Evolutionary conservation across 2,113 vertebrate species (phyloP).

Genomic region (Diadophis punctatus): DNA sequence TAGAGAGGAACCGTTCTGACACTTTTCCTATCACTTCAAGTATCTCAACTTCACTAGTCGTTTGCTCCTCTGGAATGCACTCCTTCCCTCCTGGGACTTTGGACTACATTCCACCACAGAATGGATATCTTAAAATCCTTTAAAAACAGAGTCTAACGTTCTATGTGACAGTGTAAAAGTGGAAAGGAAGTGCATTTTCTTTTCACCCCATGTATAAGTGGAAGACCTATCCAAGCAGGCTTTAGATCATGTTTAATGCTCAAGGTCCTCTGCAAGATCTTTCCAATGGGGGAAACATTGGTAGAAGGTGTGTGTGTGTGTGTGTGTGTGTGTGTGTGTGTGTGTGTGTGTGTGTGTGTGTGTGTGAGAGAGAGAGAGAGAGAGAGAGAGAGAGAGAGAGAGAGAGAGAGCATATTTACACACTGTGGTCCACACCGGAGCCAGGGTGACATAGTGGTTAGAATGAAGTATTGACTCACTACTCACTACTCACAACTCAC

Average conservation of each 20-base stretch:
- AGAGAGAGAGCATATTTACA: no score
- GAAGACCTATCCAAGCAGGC: not conserved
- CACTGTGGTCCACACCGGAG: not conserved
- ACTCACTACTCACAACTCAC: not conserved
- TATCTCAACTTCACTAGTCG: not conserved
- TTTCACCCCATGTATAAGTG: not conserved
- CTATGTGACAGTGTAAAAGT: not conserved
- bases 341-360: fast-evolving
- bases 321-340: not conserved
- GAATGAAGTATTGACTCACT: not conserved
- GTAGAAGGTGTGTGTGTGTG: not conserved
- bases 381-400: no score
- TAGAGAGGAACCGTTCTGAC: not conserved
- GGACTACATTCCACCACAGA: not conserved
- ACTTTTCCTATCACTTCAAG: not conserved
- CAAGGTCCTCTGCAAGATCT: not conserved
- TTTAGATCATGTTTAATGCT: not conserved
- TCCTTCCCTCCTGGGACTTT: not conserved
- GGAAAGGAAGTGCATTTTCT: not conserved
- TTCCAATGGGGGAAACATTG: not conserved
- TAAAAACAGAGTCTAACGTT: not conserved
- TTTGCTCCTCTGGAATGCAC: not conserved
- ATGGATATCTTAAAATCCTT: not conserved
- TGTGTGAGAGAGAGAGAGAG: no score
- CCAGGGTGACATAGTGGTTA: not conserved